Percentiles rank a stretch among this genome's conserved stretches.
phyloP scores from a whole-genome alignment of 1,140 invertebrate species.

The Drosophila micromelanica region DNA sequence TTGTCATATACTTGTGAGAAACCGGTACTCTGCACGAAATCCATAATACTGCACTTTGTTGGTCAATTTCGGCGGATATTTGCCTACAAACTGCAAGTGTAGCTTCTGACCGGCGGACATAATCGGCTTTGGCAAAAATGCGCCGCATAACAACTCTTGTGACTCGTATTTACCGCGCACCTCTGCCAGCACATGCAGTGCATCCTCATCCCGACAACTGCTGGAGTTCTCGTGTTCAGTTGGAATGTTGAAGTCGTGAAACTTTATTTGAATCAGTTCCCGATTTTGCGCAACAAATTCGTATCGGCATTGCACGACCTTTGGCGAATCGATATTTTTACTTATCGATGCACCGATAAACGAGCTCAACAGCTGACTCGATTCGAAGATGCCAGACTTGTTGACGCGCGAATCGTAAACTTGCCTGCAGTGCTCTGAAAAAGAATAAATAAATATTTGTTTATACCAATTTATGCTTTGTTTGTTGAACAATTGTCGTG shows the following conservation, averaged over 20 bases:
- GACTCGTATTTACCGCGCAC: conserved; percentile 68
- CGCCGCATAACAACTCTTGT: conserved; percentile 93
- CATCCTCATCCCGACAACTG: conserved; percentile 64
- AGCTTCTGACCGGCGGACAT: conserved; percentile 95
- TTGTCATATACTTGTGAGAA: conserved; percentile 92
- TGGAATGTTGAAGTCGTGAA: conserved; percentile 79
- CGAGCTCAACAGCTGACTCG: conserved; percentile 86
- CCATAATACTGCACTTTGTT: conserved; percentile 88
- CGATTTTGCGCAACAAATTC: conserved; percentile 93
- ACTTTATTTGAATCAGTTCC: conserved; percentile 88
- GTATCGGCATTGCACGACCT: conserved; percentile 91
- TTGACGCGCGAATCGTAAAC: conserved; percentile 91
- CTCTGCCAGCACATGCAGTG: conserved; percentile 66
- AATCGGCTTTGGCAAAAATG: conserved; percentile 90
- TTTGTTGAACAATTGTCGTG: conserved; percentile 7
- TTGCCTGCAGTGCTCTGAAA: conserved; percentile 87
- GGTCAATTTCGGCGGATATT: conserved; percentile 86
- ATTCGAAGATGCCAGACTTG: conserved; percentile 92
- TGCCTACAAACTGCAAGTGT: conserved; percentile 92
- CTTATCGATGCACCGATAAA: conserved; percentile 84
- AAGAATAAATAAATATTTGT: conserved; percentile 11
- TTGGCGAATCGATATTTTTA: conserved; percentile 21
- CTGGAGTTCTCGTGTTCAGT: conserved; percentile 67
- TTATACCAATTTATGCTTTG: conserved; percentile 25
- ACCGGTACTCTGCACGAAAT: conserved; percentile 94